Evolutionary conservation across 23 tunicate genomes (phyloP).

Genomic region (Corella eumyota): DNA sequence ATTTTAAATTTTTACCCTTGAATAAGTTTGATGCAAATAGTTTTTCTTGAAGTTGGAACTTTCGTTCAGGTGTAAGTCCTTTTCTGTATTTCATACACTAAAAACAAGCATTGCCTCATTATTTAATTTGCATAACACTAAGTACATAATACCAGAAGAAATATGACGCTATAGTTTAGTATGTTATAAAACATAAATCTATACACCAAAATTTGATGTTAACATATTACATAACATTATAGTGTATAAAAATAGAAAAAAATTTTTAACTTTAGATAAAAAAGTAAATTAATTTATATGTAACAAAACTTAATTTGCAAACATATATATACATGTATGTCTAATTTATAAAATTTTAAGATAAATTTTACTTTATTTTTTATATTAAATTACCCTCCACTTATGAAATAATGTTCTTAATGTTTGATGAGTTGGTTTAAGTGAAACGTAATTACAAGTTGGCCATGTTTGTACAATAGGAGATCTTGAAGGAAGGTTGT

Average conservation of each 20-base stretch:
- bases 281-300: no score
- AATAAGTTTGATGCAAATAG: constrained; percentile 61
- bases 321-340: no score
- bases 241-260: no score
- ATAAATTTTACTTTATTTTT: neutral
- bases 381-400: constrained; percentile 15
- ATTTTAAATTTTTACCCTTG: constrained; percentile 59
- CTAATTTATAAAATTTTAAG: no score
- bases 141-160: neutral
- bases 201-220: no score
- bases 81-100: constrained; percentile 75
- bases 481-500: constrained; percentile 39
- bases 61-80: constrained; percentile 31
- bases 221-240: no score
- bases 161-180: neutral
- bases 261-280: no score
- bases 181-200: no score
- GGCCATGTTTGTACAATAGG: constrained; percentile 69
- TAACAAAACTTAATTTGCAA: no score
- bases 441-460: constrained; percentile 23
- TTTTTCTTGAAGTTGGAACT: constrained; percentile 46
- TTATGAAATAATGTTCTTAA: constrained; percentile 15
- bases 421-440: constrained; percentile 16
- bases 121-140: neutral
- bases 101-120: no score